phyloP scores from a whole-genome alignment of 2,797 vertebrate genomes.

The Rhabdophis nuchalis region DNA sequence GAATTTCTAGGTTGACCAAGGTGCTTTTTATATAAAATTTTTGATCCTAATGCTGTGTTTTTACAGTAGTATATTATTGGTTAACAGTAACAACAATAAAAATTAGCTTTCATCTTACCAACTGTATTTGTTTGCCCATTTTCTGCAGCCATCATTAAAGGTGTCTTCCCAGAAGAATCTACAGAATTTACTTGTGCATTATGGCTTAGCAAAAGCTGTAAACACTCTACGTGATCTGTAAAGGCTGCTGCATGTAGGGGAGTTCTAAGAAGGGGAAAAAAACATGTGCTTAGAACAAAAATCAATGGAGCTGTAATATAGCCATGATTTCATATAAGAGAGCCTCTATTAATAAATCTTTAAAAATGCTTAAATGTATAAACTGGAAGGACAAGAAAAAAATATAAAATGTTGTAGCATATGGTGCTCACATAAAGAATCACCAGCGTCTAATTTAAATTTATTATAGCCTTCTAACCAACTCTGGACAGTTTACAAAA shows the following conservation, averaged over 20 bases:
- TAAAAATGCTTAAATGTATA: background rate
- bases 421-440: background rate
- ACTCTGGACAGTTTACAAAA: background rate
- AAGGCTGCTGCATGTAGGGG: constrained; percentile 95
- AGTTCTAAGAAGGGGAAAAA: constrained; percentile 72
- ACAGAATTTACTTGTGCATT: constrained; percentile 90
- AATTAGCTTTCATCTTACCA: constrained; percentile 75
- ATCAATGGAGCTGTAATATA: background rate
- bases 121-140: constrained; percentile 95
- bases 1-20: background rate
- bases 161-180: constrained; percentile 88
- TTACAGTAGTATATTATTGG: background rate
- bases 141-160: constrained; percentile 97
- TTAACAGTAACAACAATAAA: constrained; percentile 35
- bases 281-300: background rate
- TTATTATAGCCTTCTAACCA: background rate
- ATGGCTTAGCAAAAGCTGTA: constrained; percentile 95
- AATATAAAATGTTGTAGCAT: background rate
- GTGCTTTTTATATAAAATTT: background rate
- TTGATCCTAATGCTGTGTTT: background rate
- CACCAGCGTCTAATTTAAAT: background rate
- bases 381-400: background rate
- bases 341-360: background rate
- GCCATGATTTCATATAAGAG: background rate
- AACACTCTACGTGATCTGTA: constrained; percentile 95